Percentiles rank a stretch among this genome's conserved stretches.
phyloP scores from a whole-genome alignment of 1,140 invertebrate species.

The Scaptomyza hsui region DNA sequence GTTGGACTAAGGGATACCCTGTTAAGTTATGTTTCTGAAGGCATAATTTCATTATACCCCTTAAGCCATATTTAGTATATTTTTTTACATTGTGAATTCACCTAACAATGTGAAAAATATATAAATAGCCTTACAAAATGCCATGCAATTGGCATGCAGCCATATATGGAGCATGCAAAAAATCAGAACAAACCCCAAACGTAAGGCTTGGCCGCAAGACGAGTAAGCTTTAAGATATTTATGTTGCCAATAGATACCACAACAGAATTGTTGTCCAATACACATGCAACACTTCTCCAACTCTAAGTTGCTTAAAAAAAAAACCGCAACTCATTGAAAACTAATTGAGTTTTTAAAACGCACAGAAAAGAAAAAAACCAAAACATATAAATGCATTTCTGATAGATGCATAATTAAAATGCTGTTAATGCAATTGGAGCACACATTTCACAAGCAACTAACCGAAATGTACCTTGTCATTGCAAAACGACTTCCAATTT shows the following conservation, averaged over 20 bases:
- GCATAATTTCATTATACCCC: too few species aligned
- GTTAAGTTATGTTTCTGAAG: too few species aligned
- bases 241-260: conserved; percentile 12
- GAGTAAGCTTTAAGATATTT: conserved; percentile 22
- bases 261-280: conserved; percentile 48
- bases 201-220: conserved; percentile 22
- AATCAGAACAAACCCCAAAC: conserved; percentile 12
- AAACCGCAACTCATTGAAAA: conserved; percentile 36
- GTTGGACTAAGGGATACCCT: too few species aligned
- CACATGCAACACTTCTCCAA: conserved; percentile 26
- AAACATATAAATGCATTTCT: conserved; percentile 44
- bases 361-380: neutral
- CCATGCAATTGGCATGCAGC: conserved; percentile 6
- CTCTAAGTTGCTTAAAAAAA: conserved; percentile 31
- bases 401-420: conserved; percentile 72
- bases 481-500: conserved; percentile 68
- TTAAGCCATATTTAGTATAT: neutral
- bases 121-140: neutral
- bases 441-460: conserved; percentile 59
- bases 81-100: conserved; percentile 12
- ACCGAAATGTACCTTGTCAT: conserved; percentile 59
- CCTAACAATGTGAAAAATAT: neutral
- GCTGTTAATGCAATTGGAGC: conserved; percentile 40
- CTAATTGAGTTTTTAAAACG: conserved; percentile 70
- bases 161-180: conserved; percentile 12